These are phyloP conservation scores for Xanthorhoe designata DNA, from an alignment of 2,888 invertebrate genomes.

Conservation along the genomic window DNA sequence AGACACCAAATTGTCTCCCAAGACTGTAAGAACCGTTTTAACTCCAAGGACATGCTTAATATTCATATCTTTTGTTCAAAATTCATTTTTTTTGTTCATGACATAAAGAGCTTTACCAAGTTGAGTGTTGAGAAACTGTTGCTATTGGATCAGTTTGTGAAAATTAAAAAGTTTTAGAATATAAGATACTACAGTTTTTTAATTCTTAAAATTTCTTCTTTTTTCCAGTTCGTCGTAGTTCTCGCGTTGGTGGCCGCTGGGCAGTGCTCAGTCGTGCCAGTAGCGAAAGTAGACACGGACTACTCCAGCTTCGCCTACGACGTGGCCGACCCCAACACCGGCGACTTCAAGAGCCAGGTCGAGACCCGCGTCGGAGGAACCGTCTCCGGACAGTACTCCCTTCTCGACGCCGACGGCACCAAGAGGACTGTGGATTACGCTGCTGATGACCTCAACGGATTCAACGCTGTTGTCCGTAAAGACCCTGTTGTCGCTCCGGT, in stretches of 20 bases:
- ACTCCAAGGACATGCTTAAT: slow-evolving; percentile 35
- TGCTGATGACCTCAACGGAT: slow-evolving; percentile 80
- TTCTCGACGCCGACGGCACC: slow-evolving; percentile 83
- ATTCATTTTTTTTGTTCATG: slow-evolving; percentile 21
- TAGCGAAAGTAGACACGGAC: slow-evolving; percentile 65
- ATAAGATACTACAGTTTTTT: too few relatives aligned
- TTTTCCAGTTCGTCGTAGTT: slow-evolving; percentile 69
- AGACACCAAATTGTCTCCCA: slow-evolving; percentile 26
- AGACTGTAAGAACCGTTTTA: slow-evolving; percentile 22
- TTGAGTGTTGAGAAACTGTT: neutral
- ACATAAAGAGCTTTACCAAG: neutral
- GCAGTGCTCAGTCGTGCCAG: slow-evolving; percentile 68
- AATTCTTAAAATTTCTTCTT: neutral
- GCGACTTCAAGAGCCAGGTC: slow-evolving; percentile 83
- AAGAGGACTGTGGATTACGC: slow-evolving; percentile 83
- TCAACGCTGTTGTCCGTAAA: slow-evolving; percentile 84
- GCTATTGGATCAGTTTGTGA: too few relatives aligned
- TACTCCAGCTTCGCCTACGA: slow-evolving; percentile 80
- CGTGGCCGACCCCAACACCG: slow-evolving; percentile 83
- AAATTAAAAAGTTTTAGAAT: too few relatives aligned
- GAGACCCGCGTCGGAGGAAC: slow-evolving; percentile 80
- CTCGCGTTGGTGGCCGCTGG: slow-evolving; percentile 67
- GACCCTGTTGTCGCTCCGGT: slow-evolving; percentile 62
- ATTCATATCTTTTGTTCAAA: slow-evolving; percentile 26
- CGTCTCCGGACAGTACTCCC: slow-evolving; percentile 83